A percentile compares a stretch with the other conserved stretches of the same genome.
phyloP scores from a whole-genome alignment of 2,888 invertebrate species.

The Noctua pronuba region DNA sequence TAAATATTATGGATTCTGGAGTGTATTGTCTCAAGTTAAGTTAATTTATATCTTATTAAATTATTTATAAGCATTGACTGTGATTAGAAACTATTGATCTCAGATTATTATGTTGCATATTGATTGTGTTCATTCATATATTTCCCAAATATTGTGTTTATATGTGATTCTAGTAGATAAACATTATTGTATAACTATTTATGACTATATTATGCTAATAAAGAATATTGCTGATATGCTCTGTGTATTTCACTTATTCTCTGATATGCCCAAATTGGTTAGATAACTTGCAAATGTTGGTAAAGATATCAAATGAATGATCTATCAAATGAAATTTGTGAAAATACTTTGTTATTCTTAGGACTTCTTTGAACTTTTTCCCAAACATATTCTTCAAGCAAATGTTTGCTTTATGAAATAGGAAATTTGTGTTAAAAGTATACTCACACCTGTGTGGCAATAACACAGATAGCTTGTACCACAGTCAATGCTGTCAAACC shows the following conservation, averaged over 20 bases:
- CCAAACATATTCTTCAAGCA: constrained; percentile 3
- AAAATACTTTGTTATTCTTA: constrained; percentile 8
- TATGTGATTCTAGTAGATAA: constrained; percentile 32
- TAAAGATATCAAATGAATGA: neutral
- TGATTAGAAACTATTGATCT: constrained; percentile 28
- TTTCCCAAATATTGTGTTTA: constrained; percentile 35
- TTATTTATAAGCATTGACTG: constrained; percentile 61
- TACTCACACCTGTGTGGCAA: constrained; percentile 9
- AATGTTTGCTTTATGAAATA: constrained; percentile 4
- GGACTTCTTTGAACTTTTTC: neutral
- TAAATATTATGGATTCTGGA: neutral
- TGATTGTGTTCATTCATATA: constrained; percentile 19
- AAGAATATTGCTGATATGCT: constrained; percentile 53
- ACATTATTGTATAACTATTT: constrained; percentile 47
- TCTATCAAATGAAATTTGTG: constrained; percentile 4
- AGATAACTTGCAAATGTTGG: constrained; percentile 9
- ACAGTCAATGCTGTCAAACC: constrained; percentile 52
- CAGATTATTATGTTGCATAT: constrained; percentile 13
- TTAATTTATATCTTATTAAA: constrained; percentile 5
- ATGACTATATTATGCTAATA: constrained; percentile 45
- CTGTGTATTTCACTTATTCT: constrained; percentile 57
- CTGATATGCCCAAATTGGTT: constrained; percentile 46
- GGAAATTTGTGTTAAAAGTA: constrained; percentile 9
- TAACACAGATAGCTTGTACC: constrained; percentile 19
- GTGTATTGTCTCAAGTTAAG: constrained; percentile 12